phyloP scores from a whole-genome alignment of 2,113 vertebrate species.

The Antigone vipio region DNA sequence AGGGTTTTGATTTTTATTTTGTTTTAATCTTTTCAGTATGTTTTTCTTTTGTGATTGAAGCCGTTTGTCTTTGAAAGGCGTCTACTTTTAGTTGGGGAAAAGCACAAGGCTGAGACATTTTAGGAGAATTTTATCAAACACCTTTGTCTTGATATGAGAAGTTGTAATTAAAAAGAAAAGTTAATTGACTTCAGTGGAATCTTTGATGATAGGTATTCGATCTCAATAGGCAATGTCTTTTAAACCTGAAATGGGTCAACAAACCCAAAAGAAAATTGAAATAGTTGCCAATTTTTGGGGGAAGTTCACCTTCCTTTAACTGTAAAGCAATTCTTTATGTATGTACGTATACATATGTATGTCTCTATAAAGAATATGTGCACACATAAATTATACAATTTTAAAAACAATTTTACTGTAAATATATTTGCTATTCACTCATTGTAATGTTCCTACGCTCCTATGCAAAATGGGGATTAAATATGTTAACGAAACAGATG shows the following conservation, averaged over 20 bases:
- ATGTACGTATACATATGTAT: not conserved
- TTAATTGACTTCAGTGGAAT: not conserved
- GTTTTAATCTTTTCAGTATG: not conserved
- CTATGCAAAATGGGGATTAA: not conserved
- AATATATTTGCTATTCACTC: not conserved
- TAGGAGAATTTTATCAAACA: not conserved
- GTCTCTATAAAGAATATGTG: not conserved
- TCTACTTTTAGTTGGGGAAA: not conserved
- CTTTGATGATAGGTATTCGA: not conserved
- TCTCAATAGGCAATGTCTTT: not conserved
- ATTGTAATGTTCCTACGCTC: not conserved
- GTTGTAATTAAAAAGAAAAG: not conserved
- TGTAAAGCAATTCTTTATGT: not conserved
- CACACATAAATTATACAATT: not conserved
- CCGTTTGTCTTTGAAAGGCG: not conserved
- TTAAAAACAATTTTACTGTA: not conserved
- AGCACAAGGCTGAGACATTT: not conserved
- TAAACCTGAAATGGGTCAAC: not conserved
- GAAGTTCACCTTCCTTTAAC: not conserved
- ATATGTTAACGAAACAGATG: not conserved
- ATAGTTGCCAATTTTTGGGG: fast-evolving
- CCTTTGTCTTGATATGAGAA: not conserved
- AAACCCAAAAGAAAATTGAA: not conserved
- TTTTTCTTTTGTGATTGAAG: slow-evolving; percentile 1
- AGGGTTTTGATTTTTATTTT: not conserved